Evolutionary conservation across 1,140 invertebrate genomes (phyloP).

Genomic region (Lutraria rhynchaena): DNA sequence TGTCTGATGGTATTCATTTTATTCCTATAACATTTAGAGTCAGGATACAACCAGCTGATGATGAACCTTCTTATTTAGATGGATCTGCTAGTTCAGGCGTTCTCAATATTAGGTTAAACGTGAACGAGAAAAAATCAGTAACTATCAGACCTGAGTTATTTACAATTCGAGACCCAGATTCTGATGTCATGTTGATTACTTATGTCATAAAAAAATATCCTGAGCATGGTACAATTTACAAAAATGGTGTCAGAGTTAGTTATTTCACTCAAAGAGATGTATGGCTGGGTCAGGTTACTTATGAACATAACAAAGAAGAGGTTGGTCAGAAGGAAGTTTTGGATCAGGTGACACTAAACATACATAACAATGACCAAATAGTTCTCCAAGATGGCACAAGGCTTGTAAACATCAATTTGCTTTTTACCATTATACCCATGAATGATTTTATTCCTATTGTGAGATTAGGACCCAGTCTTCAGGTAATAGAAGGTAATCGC

Average conservation of each 20-base stretch:
- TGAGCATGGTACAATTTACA: constrained; percentile 72
- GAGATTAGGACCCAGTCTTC: constrained; percentile 66
- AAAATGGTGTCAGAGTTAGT: constrained; percentile 68
- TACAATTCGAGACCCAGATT: constrained; percentile 78
- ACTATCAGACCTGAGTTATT: constrained; percentile 73
- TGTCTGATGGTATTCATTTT: constrained; percentile 81
- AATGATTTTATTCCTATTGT: constrained; percentile 79
- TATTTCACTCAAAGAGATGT: constrained; percentile 80
- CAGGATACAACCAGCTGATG: constrained; percentile 76
- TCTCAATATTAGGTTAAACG: constrained; percentile 69
- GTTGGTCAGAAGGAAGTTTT: constrained; percentile 71
- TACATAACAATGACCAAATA: constrained; percentile 77
- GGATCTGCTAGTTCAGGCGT: constrained; percentile 65
- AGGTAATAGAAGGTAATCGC: constrained; percentile 80
- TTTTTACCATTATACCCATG: constrained; percentile 78
- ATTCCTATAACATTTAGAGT: constrained; percentile 79
- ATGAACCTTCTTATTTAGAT: constrained; percentile 77
- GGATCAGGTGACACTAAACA: constrained; percentile 79
- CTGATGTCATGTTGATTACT: constrained; percentile 75
- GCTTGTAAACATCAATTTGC: constrained; percentile 74
- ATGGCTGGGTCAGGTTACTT: constrained; percentile 72
- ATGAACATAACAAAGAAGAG: constrained; percentile 79
- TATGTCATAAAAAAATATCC: constrained; percentile 77
- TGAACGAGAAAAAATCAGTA: constrained; percentile 74
- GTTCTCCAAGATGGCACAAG: constrained; percentile 74